Evolutionary conservation across 2,113 vertebrate species (phyloP).

Genomic region (Paramisgurnus dabryanus): DNA sequence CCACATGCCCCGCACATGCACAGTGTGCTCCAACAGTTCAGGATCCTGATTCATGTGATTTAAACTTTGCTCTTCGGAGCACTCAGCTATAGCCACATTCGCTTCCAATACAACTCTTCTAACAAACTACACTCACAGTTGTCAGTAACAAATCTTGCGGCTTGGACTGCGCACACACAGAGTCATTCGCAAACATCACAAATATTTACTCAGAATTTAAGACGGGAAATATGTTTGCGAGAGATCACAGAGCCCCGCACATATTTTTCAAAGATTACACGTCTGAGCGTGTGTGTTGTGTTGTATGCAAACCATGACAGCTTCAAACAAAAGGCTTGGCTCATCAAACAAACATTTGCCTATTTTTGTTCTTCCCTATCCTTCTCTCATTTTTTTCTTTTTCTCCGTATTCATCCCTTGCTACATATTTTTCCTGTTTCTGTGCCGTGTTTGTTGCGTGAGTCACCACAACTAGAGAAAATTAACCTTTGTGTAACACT

Average conservation of each 20-base stretch:
- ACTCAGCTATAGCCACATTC: background rate
- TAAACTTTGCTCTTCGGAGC: background rate
- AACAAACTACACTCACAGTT: background rate
- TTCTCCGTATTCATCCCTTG: conserved; percentile 9
- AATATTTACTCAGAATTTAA: conserved; percentile 25
- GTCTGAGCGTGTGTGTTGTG: conserved; percentile 39
- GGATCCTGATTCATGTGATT: background rate
- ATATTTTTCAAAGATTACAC: conserved; percentile 41
- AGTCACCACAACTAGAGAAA: conserved; percentile 29
- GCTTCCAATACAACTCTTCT: background rate
- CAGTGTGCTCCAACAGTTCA: background rate
- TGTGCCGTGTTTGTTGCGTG: conserved; percentile 30
- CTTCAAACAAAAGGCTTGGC: conserved; percentile 55
- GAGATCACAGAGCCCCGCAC: conserved; percentile 23
- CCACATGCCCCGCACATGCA: background rate
- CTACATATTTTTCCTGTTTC: background rate
- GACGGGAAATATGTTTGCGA: conserved; percentile 28
- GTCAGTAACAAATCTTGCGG: background rate
- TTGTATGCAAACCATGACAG: conserved; percentile 53
- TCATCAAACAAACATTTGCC: conserved; percentile 45
- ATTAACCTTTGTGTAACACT: conserved; percentile 23
- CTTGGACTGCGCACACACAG: background rate
- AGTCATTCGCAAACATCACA: conserved; percentile 8
- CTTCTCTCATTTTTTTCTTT: conserved; percentile 10
- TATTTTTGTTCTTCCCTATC: conserved; percentile 2